phyloP scores from a whole-genome alignment of 2,113 vertebrate species.

The Micromys minutus region DNA sequence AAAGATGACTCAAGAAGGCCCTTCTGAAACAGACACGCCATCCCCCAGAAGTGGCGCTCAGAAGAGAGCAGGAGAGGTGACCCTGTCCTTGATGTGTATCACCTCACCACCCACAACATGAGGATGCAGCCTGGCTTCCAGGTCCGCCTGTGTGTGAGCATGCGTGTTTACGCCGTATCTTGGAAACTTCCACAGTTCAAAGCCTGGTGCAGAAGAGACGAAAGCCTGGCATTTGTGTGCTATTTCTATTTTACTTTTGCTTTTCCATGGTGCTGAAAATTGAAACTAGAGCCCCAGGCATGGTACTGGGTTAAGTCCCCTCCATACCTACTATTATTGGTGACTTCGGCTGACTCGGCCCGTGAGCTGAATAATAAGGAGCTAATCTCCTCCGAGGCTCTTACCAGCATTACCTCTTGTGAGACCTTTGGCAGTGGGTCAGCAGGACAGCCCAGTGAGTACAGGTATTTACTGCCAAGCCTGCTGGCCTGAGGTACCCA shows the following conservation, averaged over 20 bases:
- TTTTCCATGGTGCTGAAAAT: background rate
- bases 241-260: background rate
- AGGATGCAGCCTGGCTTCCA: background rate
- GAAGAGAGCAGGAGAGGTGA: background rate
- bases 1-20: background rate
- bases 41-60: background rate
- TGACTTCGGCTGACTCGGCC: background rate
- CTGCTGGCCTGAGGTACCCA: too few species aligned
- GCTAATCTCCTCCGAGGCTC: background rate
- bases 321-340: background rate
- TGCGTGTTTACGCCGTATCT: background rate
- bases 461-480: background rate
- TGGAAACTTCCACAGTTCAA: background rate
- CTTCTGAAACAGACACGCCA: background rate
- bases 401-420: background rate
- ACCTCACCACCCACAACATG: fast-evolving
- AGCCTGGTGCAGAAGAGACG: background rate
- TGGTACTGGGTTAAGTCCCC: background rate
- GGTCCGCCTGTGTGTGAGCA: background rate
- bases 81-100: too few species aligned
- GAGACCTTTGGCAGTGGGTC: background rate
- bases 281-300: background rate
- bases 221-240: background rate
- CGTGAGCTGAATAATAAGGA: background rate
- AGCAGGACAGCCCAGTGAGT: background rate